A percentile compares a stretch with the other conserved stretches of the same genome.
phyloP scores from a whole-genome alignment of 2,888 invertebrate species.

The Brachyptera risi region DNA sequence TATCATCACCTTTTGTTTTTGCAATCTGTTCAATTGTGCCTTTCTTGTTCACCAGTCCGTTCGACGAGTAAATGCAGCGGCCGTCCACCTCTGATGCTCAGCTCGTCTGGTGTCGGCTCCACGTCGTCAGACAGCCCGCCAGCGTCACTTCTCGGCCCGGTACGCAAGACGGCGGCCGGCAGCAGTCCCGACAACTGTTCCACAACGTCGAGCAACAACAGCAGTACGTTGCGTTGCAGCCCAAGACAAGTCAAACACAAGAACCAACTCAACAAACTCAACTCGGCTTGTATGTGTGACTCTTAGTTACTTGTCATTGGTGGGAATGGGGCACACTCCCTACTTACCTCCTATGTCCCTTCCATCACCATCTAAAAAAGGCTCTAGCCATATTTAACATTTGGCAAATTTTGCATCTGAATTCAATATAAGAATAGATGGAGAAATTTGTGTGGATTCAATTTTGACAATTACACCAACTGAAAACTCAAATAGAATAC shows the following conservation, averaged over 20 bases:
- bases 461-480: too few relatives aligned
- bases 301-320: background rate
- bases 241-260: conserved; percentile 39
- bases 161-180: background rate
- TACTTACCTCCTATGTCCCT: background rate
- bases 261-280: conserved; percentile 39
- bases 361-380: too few relatives aligned
- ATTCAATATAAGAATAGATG: too few relatives aligned
- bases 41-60: conserved; percentile 41
- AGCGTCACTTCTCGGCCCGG: conserved; percentile 34
- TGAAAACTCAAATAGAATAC: too few relatives aligned
- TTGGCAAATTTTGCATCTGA: too few relatives aligned
- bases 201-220: conserved; percentile 27
- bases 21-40: too few relatives aligned
- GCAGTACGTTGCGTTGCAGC: conserved; percentile 26
- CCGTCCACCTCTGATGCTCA: conserved; percentile 35
- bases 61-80: conserved; percentile 40
- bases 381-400: too few relatives aligned
- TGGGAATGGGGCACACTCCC: background rate
- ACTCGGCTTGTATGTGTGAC: conserved; percentile 38
- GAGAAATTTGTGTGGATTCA: too few relatives aligned
- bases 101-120: conserved; percentile 31
- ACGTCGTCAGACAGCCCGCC: conserved; percentile 40
- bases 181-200: conserved; percentile 26
- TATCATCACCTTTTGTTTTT: too few relatives aligned